Evolutionary conservation across 2,797 vertebrate species (phyloP), one percentile per base, ranked within the genome.

Genomic region (Siniperca undulata): DNA sequence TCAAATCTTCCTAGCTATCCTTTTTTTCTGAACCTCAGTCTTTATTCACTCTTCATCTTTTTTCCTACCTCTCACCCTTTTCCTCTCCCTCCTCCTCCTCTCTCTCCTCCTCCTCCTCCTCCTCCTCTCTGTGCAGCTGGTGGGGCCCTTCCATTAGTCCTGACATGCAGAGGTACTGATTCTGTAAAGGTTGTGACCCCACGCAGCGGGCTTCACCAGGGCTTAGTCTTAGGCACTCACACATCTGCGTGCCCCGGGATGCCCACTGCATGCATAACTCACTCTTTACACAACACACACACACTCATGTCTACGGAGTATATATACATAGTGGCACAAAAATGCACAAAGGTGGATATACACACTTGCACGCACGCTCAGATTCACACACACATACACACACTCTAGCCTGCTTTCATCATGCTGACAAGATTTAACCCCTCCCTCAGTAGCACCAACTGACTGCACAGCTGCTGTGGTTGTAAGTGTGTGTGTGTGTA

Each of bases 131-230:
- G 86, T 94, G 91, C 93, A 93, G 92, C 94, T 94, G 92, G 88
- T 89, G 88, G 88, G 93, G 91, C 92, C 93, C 70, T 94, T 94
- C 95, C 96, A 97, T 97, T 97, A 96, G 94, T 94, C 92, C 95
- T 96, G 97, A 97, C 97, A 96, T 94, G 94, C 88, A 96, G 93
- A 96, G 96, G 95, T 96, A 96, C 96, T 96, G 96, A 97, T 97
- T 96, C 97, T 96, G 97, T 97, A 97, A 97, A 95, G 97, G 96
- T 97, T 93, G 70, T 87, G 95, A 95, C 94, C 96, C 69, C 78
- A 83, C 96, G 73, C 95, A 96, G 95, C 86, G 64, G 94, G 95
- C 70, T 89, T 89, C 77, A 83, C 92, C 92, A 91, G 92, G 86
- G 90, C 92, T 91, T 94, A 94, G 89, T 91, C 89, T 80, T 66